These are phyloP conservation scores for Nebria brevicollis DNA, from an alignment of 2,888 invertebrate species.

Conservation along the genomic window DNA sequence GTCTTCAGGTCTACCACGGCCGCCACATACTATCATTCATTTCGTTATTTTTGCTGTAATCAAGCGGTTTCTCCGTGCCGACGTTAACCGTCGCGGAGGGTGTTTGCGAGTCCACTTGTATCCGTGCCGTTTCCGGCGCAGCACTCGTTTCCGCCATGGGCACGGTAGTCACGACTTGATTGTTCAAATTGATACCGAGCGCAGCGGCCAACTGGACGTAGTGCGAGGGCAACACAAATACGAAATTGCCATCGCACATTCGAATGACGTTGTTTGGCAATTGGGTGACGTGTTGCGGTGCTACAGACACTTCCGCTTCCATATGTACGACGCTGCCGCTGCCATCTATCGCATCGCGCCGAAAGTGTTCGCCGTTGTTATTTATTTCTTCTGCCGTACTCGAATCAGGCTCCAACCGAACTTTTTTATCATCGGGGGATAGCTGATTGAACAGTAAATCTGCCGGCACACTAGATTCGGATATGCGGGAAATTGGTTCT, in stretches of 20 bases:
- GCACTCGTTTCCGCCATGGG: conserved; percentile 47
- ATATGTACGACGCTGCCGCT: conserved; percentile 10
- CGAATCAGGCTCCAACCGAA: conserved; percentile 57
- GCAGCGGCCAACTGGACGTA: conserved; percentile 70
- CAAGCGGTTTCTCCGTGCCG: conserved; percentile 63
- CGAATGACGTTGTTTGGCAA: conserved; percentile 67
- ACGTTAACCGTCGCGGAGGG: conserved; percentile 15
- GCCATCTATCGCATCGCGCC: conserved; percentile 13
- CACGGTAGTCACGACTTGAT: conserved; percentile 52
- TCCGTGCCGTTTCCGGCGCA: conserved; percentile 46
- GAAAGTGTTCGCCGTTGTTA: conserved; percentile 53
- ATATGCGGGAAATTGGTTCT: conserved; percentile 35
- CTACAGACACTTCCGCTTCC: conserved; percentile 44
- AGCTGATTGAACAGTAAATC: conserved; percentile 25
- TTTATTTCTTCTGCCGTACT: conserved; percentile 59
- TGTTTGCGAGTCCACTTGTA: conserved; percentile 39
- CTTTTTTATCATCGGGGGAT: conserved; percentile 34
- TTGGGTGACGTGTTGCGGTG: conserved; percentile 58
- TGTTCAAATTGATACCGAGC: conserved; percentile 60
- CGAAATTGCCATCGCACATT: conserved; percentile 70
- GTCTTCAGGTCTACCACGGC: conserved; percentile 61
- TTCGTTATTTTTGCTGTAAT: conserved; percentile 64
- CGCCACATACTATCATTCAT: conserved; percentile 66
- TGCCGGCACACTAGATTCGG: conserved; percentile 34
- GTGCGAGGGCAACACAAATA: conserved; percentile 70